Conservation (phyloP, 2,797 vertebrate genomes). For the Huso huso region DNA sequence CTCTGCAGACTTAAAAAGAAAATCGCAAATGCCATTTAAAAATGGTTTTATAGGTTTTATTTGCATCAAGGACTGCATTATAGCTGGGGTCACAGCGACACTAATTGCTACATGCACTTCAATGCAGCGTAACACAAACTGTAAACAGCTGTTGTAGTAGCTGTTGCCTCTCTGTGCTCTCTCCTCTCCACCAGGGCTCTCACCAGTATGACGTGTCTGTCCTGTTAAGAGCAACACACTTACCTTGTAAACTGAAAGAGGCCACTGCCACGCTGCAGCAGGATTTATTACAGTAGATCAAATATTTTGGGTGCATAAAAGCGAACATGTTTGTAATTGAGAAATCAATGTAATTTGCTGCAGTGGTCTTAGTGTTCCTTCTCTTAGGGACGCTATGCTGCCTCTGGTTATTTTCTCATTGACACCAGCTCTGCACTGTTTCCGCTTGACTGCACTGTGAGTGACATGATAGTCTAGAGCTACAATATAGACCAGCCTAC, state of each 20-base stretch:
- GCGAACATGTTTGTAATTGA: constrained; percentile 49
- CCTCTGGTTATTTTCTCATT: neutral
- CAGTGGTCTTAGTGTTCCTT: constrained; percentile 30
- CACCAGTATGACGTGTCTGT: neutral
- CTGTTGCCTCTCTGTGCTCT: neutral
- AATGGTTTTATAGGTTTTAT: too few relatives aligned
- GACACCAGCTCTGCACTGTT: neutral
- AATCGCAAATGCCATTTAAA: too few relatives aligned
- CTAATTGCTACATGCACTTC: too few relatives aligned
- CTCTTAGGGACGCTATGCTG: neutral
- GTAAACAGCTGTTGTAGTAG: too few relatives aligned
- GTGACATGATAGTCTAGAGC: neutral
- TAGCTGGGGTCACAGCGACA: too few relatives aligned
- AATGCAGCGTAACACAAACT: too few relatives aligned
- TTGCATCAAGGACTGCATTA: too few relatives aligned
- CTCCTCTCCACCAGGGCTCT: neutral
- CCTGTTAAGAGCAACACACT: constrained; percentile 1
- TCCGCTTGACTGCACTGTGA: constrained; percentile 1
- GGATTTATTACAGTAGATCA: constrained; percentile 39
- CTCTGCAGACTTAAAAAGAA: too few relatives aligned
- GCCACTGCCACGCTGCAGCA: constrained; percentile 30
- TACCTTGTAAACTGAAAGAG: constrained; percentile 4
- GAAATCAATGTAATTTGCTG: constrained; percentile 65
- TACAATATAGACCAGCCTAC: too few relatives aligned
- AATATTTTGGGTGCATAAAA: constrained; percentile 50